phyloP scores from a whole-genome alignment of 2,888 invertebrate species.

The Scaptomyza flava region DNA sequence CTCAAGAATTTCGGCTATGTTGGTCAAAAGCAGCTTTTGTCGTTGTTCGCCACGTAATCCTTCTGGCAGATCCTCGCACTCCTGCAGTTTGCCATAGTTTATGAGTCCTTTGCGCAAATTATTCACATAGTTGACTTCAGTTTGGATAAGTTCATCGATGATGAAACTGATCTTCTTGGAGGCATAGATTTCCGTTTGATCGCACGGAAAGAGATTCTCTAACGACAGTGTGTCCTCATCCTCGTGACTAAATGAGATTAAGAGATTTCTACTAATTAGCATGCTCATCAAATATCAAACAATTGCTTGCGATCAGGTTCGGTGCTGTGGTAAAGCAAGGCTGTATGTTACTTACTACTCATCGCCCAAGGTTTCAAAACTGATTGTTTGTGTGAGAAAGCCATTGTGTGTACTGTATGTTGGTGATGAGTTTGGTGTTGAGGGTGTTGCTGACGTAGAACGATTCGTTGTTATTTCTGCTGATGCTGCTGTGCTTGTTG shows the following conservation, averaged over 20 bases:
- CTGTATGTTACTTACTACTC: constrained; percentile 78
- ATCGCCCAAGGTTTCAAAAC: constrained; percentile 76
- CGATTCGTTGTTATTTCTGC: constrained; percentile 29
- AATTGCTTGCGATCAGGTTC: neutral
- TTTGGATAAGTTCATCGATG: constrained; percentile 84
- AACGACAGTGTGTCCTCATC: constrained; percentile 82
- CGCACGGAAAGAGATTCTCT: constrained; percentile 83
- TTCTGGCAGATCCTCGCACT: constrained; percentile 73
- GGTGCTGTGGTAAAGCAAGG: neutral
- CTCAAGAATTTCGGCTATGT: constrained; percentile 94
- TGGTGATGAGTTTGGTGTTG: constrained; percentile 58
- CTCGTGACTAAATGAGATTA: constrained; percentile 68
- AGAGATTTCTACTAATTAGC: neutral
- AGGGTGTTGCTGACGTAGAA: constrained; percentile 36
- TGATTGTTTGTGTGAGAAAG: constrained; percentile 70
- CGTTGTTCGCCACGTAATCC: constrained; percentile 72
- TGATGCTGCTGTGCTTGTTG: constrained; percentile 19
- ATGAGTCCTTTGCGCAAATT: constrained; percentile 80
- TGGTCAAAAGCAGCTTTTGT: constrained; percentile 89
- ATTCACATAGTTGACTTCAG: constrained; percentile 83
- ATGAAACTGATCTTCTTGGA: constrained; percentile 83
- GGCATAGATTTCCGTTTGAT: constrained; percentile 82
- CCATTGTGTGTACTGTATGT: constrained; percentile 66
- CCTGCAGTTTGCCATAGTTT: constrained; percentile 80
- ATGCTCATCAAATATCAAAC: neutral